A percentile compares a stretch with the other conserved stretches of the same genome.
Conservation (phyloP, 2,113 vertebrate genomes). For the Cynoglossus semilaevis region DNA sequence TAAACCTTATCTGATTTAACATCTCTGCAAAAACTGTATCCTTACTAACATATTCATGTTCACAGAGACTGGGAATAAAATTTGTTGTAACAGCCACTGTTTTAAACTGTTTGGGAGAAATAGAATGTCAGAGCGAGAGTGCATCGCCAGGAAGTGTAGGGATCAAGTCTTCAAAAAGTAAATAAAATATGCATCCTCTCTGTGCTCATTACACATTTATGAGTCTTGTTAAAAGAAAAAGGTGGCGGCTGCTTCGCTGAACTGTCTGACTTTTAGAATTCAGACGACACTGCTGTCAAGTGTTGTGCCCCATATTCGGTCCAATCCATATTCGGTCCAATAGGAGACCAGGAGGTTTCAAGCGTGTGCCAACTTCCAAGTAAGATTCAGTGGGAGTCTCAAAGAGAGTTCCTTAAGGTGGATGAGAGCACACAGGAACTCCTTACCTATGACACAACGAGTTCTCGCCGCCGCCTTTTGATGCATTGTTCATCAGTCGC, state of each 20-base stretch:
- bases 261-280: constrained; percentile 72
- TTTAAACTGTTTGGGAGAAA: constrained; percentile 66
- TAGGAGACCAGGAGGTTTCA: constrained; percentile 59
- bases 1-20: constrained; percentile 31
- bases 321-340: constrained; percentile 78
- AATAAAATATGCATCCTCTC: constrained; percentile 76
- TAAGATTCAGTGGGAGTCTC: constrained; percentile 43
- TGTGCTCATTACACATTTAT: constrained; percentile 77
- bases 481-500: constrained; percentile 73
- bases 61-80: constrained; percentile 47
- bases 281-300: constrained; percentile 73
- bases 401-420: constrained; percentile 53
- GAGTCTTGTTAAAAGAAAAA: constrained; percentile 76
- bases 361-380: constrained; percentile 46
- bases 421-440: constrained; percentile 54
- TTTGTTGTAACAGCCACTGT: constrained; percentile 56
- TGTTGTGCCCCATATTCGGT: constrained; percentile 76
- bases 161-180: constrained; percentile 73
- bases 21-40: constrained; percentile 28
- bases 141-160: constrained; percentile 64
- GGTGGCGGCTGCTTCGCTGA: constrained; percentile 66
- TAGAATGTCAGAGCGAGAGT: constrained; percentile 44
- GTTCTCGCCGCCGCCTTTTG: constrained; percentile 51
- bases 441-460: constrained; percentile 64
- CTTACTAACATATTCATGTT: constrained; percentile 63